Conservation (phyloP, 2,888 invertebrate species). For the Ferrisia virgata region DNA sequence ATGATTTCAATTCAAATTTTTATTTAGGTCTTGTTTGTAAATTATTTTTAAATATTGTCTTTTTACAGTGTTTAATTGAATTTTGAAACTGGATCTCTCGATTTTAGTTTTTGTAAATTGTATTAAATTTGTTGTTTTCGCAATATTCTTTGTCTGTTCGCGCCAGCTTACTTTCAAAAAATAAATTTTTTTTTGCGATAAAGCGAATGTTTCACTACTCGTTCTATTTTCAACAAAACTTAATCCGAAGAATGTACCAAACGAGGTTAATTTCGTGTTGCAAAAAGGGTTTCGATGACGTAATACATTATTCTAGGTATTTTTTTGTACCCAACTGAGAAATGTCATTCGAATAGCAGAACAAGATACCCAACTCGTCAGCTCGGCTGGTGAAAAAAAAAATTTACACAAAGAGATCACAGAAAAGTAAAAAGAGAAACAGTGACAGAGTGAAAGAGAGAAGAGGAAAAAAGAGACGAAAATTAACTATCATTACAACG, state of each 20-base stretch:
- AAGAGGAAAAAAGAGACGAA: background rate
- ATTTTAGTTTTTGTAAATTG: too few relatives aligned
- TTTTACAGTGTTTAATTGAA: too few relatives aligned
- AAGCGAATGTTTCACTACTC: too few relatives aligned
- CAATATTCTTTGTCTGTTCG: too few relatives aligned
- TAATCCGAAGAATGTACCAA: background rate
- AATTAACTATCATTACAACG: conserved; percentile 22
- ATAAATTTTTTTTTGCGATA: too few relatives aligned
- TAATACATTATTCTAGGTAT: background rate
- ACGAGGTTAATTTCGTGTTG: background rate
- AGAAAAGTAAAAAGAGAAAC: background rate
- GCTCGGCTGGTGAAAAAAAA: background rate
- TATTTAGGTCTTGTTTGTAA: too few relatives aligned
- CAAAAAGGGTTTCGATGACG: background rate
- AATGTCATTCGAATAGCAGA: background rate
- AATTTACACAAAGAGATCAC: too few relatives aligned
- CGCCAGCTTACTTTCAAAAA: too few relatives aligned
- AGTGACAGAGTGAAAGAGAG: background rate
- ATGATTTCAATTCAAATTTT: too few relatives aligned
- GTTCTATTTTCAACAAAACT: background rate
- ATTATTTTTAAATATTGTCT: too few relatives aligned
- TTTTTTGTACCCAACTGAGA: background rate
- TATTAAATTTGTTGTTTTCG: too few relatives aligned
- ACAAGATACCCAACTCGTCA: background rate
- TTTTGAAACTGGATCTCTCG: too few relatives aligned